Percentiles rank a stretch among this genome's conserved stretches.
Evolutionary conservation across 2,888 invertebrate species (phyloP).

Genomic region (Myathropa florea): DNA sequence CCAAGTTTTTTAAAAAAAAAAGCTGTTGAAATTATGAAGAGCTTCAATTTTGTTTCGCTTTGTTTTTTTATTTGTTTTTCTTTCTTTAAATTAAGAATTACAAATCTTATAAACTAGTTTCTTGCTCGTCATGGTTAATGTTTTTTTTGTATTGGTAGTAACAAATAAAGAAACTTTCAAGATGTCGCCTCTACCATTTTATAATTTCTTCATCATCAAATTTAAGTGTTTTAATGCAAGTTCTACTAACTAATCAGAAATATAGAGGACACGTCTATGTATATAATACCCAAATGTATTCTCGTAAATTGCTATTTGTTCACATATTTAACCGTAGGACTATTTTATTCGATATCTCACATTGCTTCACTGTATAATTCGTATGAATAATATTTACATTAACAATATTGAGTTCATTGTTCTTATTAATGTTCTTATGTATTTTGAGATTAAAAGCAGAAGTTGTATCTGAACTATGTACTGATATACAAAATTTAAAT

Average conservation of each 20-base stretch:
- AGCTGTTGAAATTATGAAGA: too few species aligned
- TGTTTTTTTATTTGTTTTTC: slow-evolving; percentile 5
- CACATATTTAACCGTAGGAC: slow-evolving; percentile 9
- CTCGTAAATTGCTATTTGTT: slow-evolving; percentile 6
- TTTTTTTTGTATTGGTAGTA: slow-evolving; percentile 20
- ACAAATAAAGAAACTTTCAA: slow-evolving; percentile 29
- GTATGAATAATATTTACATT: slow-evolving; percentile 64
- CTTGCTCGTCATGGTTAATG: slow-evolving; percentile 29
- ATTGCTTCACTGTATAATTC: slow-evolving; percentile 8
- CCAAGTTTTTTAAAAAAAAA: too few species aligned
- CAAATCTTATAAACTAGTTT: slow-evolving; percentile 60
- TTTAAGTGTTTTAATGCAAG: slow-evolving; percentile 62
- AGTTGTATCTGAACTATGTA: slow-evolving; percentile 52
- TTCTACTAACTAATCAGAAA: slow-evolving; percentile 47
- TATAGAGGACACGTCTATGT: slow-evolving; percentile 24
- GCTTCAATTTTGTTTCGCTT: background rate
- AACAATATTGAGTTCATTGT: slow-evolving; percentile 38
- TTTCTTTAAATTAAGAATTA: slow-evolving; percentile 58
- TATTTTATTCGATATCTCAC: slow-evolving; percentile 1
- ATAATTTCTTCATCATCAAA: slow-evolving; percentile 11
- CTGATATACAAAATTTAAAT: slow-evolving; percentile 52
- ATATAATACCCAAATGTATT: slow-evolving; percentile 25
- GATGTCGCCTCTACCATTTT: background rate
- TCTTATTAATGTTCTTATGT: slow-evolving; percentile 26
- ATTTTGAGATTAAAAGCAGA: slow-evolving; percentile 7